Conservation (phyloP, 2,888 invertebrate genomes). For the Branchellion lobata region DNA sequence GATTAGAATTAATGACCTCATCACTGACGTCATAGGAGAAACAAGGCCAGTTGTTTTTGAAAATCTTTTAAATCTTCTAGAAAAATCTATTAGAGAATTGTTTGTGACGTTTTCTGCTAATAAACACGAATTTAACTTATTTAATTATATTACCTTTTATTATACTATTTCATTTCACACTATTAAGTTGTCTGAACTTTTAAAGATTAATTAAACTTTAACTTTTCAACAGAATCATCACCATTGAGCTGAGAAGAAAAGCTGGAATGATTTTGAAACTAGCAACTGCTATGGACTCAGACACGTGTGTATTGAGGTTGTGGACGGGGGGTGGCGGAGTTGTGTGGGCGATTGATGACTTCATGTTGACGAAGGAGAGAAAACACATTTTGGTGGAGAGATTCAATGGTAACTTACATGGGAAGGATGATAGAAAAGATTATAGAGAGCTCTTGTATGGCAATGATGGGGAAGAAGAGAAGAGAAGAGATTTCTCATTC, state of each 20-base stretch:
- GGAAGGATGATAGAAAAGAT: neutral
- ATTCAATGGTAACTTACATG: neutral
- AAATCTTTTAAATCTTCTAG: too few relatives aligned
- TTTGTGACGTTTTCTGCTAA: too few relatives aligned
- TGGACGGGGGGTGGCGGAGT: neutral
- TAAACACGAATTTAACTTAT: too few relatives aligned
- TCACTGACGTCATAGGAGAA: neutral
- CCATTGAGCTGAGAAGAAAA: neutral
- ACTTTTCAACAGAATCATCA: neutral
- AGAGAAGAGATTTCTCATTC: neutral
- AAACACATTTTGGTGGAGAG: neutral
- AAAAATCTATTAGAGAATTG: too few relatives aligned
- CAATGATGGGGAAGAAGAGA: neutral
- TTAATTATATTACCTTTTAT: too few relatives aligned
- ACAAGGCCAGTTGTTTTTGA: too few relatives aligned
- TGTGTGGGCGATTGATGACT: neutral
- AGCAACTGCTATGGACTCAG: neutral
- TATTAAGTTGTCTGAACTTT: too few relatives aligned
- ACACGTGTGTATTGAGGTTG: neutral
- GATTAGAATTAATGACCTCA: too few relatives aligned
- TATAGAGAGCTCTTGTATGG: neutral
- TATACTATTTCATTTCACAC: too few relatives aligned
- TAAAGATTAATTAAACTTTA: too few relatives aligned
- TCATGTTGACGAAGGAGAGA: neutral
- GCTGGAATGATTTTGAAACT: too few relatives aligned